These are phyloP conservation scores for Yoshiicerus persimilis DNA, from an alignment of 1,140 invertebrate genomes.

Conservation along the genomic window DNA sequence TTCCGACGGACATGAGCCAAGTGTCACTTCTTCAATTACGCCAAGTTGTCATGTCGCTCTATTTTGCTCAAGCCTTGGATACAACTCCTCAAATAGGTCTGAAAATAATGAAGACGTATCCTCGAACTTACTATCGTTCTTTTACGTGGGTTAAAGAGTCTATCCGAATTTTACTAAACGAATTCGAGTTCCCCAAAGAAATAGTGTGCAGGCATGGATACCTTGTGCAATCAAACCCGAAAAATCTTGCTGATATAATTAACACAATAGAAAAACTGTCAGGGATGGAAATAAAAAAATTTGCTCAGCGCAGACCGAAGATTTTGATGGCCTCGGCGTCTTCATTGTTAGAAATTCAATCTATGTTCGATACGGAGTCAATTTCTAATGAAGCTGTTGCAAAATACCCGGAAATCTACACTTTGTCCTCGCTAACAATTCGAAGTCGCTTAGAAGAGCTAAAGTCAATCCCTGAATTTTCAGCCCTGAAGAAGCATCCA, in stretches of 20 bases:
- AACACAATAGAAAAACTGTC: constrained; percentile 57
- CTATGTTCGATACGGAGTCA: constrained; percentile 56
- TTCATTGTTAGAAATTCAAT: constrained; percentile 56
- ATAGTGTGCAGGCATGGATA: constrained; percentile 59
- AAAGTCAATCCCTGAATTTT: constrained; percentile 58
- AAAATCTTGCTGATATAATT: constrained; percentile 59
- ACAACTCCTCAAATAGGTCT: neutral
- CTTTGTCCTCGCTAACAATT: constrained; percentile 59
- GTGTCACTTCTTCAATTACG: neutral
- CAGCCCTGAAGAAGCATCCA: constrained; percentile 59
- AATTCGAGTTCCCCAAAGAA: neutral
- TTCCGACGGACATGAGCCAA: neutral
- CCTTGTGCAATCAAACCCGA: constrained; percentile 58
- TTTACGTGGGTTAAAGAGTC: neutral
- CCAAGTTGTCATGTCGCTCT: neutral
- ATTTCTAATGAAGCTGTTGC: constrained; percentile 58
- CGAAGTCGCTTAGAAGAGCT: constrained; percentile 57
- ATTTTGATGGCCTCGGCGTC: constrained; percentile 60
- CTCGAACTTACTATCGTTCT: neutral
- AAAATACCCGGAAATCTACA: constrained; percentile 59
- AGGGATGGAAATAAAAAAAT: constrained; percentile 44
- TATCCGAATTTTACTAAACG: neutral
- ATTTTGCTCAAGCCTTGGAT: neutral
- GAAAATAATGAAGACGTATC: neutral
- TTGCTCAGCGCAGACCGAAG: constrained; percentile 51